Conservation (phyloP, 2,113 vertebrate species). For the Nettapus auritus region DNA sequence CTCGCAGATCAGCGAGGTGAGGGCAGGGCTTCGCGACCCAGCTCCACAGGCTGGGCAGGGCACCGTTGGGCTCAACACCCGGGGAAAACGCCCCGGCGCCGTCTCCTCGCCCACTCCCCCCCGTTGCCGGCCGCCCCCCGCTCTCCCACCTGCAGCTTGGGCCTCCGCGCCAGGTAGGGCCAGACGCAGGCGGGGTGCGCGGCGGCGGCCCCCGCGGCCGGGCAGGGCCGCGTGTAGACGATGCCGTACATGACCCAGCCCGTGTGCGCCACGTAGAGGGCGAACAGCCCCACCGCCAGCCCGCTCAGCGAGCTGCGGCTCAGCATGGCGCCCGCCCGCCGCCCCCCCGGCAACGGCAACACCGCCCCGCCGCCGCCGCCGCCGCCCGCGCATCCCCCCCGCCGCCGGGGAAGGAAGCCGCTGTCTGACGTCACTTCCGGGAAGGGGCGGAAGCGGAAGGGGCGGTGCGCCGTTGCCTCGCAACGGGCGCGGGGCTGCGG, state of each 20-base stretch:
- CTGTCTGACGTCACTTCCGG: background rate
- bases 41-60: no score
- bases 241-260: conserved; percentile 99
- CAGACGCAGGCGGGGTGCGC: conserved; percentile 80
- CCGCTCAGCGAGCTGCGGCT: conserved; percentile 89
- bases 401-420: no score
- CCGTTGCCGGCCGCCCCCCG: no score
- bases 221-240: conserved; percentile 92
- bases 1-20: fast-evolving
- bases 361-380: background rate
- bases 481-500: background rate
- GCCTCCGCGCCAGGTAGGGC: conserved; percentile 86
- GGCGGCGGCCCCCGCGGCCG: conserved; percentile 28
- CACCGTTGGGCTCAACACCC: no score
- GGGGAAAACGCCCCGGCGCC: no score
- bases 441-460: background rate
- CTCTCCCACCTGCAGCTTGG: conserved; percentile 87
- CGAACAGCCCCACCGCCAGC: conserved; percentile 91
- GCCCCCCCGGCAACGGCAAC: background rate
- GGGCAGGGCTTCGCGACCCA: no score
- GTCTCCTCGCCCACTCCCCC: no score
- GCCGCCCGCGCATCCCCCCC: background rate
- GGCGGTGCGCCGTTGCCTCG: background rate
- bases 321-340: conserved; percentile 66
- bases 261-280: conserved; percentile 93